phyloP scores from a whole-genome alignment of 1,140 invertebrate species.

The Megalopta genalis region DNA sequence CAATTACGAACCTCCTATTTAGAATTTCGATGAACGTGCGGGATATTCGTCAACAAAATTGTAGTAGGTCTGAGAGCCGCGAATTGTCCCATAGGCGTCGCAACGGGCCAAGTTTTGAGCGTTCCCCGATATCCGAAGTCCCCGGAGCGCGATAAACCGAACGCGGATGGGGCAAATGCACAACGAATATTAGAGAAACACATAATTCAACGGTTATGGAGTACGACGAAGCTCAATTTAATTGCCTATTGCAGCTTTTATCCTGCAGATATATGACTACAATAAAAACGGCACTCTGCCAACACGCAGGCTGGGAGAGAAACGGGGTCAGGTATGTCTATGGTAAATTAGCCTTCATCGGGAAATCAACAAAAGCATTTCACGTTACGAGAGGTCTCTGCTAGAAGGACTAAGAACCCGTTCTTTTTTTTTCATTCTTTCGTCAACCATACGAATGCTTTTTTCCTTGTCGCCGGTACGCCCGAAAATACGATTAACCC shows the following conservation, averaged over 20 bases:
- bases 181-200: background rate
- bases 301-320: constrained; percentile 54
- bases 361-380: constrained; percentile 53
- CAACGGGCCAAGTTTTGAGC: background rate
- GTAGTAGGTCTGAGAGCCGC: background rate
- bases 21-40: no score
- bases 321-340: constrained; percentile 63
- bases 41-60: no score
- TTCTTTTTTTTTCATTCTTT: background rate
- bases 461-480: background rate
- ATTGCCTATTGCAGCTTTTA: constrained; percentile 48
- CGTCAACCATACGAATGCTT: background rate
- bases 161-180: background rate
- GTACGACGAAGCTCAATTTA: constrained; percentile 37
- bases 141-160: background rate
- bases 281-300: constrained; percentile 61
- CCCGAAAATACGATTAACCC: constrained; percentile 8
- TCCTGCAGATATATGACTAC: constrained; percentile 55
- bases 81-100: background rate
- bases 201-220: constrained; percentile 22
- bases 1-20: no score
- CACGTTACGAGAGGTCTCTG: constrained; percentile 28
- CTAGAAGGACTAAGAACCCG: constrained; percentile 36
- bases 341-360: constrained; percentile 62
- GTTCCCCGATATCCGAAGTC: background rate